phyloP scores from a whole-genome alignment of 2,797 vertebrate genomes.

The Falco concolor region DNA sequence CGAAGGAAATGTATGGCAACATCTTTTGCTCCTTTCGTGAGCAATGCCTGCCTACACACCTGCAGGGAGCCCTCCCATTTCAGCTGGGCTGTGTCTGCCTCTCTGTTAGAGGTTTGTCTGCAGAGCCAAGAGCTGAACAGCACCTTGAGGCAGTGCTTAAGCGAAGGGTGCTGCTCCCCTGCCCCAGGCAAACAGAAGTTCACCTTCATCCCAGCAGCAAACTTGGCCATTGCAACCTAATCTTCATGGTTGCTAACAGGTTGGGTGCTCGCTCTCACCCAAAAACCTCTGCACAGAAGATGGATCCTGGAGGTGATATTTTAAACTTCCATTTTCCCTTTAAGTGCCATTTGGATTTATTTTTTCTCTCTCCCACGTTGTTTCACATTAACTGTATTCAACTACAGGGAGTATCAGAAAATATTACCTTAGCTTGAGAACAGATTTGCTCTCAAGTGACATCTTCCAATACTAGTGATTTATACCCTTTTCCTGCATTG shows the following conservation, averaged over 20 bases:
- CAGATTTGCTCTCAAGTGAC: constrained; percentile 48
- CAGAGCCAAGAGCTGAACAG: not conserved
- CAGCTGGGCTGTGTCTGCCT: not conserved
- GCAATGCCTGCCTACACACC: not conserved
- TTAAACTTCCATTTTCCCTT: constrained; percentile 1
- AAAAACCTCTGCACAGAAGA: not conserved
- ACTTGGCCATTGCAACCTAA: not conserved
- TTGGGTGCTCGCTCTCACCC: not conserved
- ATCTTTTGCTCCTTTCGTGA: not conserved
- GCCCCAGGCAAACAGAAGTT: not conserved
- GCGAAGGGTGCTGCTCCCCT: not conserved
- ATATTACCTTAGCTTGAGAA: constrained; percentile 53
- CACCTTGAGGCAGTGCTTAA: not conserved
- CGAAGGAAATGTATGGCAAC: not conserved
- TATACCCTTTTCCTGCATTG: constrained; percentile 57
- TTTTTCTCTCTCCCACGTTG: not conserved
- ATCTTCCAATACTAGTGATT: constrained; percentile 59
- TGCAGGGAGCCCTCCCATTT: not conserved
- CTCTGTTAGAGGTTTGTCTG: not conserved
- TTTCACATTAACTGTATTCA: constrained; percentile 21
- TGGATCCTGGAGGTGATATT: not conserved
- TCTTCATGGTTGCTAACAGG: rapidly evolving
- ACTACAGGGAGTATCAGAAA: constrained; percentile 48
- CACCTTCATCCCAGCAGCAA: not conserved
- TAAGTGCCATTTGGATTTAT: not conserved